Evolutionary conservation across 2,888 invertebrate genomes (phyloP), one percentile per base, ranked within the genome.

Genomic region (Apamea sordens): DNA sequence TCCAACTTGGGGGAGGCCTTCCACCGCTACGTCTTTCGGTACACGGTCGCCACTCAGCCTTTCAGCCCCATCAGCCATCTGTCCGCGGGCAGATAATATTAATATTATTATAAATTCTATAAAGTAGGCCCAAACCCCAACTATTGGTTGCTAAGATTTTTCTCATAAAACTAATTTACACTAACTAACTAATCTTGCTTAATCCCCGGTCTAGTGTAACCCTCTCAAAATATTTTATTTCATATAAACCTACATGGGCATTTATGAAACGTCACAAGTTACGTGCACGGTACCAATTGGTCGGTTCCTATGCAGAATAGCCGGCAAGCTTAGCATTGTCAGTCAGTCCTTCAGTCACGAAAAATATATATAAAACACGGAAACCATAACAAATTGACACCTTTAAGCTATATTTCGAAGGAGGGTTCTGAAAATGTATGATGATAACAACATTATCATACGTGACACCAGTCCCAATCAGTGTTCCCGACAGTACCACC

Each of bases 401-500:
- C 41, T 63, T 8, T 18, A 18, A 47, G 21, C 11, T 13, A 24
- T 24, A 28, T 36, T 47, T 8, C 28, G 28, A 18, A n/a, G 6
- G 0, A 18, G 21, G 6, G 0, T n/a, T 5, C 36, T 32, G 24
- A 56, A 44, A 68, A 68, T 36, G 15, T 71, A 50, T 71, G 50
- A 73, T 36, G 44, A 65, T 70, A 86, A 36, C 44, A 71, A 36
- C 68, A 18, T 75, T 75, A 79, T 77, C 67, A 67, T 41, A 73
- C 36, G 41, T 75, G 7, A 69, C 75, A 53, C 47, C 56, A 50
- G 74, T 77, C 10, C 77, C 79, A 83, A 85, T 85, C 85, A 76
- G 67, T 86, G 83, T 79, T 53, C 11, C 13, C 61, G 63, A 77
- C 84, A 82, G 76, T 74, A 80, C 68, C 41, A 65, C 63, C 81